These are phyloP conservation scores for Pammene aurita DNA, from an alignment of 2,888 invertebrate species.

Conservation along the genomic window DNA sequence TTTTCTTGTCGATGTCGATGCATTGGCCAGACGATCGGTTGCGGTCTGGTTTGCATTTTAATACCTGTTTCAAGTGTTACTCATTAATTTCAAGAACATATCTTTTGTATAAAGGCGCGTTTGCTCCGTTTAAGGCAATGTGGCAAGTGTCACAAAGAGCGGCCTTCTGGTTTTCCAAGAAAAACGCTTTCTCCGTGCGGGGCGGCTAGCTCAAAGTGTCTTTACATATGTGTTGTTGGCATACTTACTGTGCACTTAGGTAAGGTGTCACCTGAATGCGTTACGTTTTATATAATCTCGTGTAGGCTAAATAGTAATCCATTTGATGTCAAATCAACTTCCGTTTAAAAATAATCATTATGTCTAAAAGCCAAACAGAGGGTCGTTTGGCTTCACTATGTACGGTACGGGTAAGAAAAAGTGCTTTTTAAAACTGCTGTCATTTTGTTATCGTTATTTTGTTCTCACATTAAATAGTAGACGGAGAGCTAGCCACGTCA, in stretches of 20 bases:
- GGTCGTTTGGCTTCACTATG: no score
- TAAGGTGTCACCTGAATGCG: slow-evolving; percentile 19
- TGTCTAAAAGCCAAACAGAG: no score
- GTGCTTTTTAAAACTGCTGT: not conserved
- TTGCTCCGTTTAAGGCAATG: slow-evolving; percentile 23
- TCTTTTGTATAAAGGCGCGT: slow-evolving; percentile 22
- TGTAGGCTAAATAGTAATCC: not conserved
- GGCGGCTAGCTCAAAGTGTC: slow-evolving; percentile 56
- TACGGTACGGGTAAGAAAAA: not conserved
- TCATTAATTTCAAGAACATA: slow-evolving; percentile 34
- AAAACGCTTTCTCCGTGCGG: slow-evolving; percentile 73
- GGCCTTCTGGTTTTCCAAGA: slow-evolving; percentile 59
- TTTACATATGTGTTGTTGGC: slow-evolving; percentile 39
- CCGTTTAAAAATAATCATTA: not conserved
- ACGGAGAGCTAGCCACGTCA: no score
- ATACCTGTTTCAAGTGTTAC: slow-evolving; percentile 38
- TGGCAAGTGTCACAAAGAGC: slow-evolving; percentile 36
- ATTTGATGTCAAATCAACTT: slow-evolving; percentile 4
- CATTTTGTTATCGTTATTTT: not conserved
- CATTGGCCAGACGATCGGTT: slow-evolving; percentile 33
- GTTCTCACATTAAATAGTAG: not conserved
- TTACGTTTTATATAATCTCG: slow-evolving; percentile 19
- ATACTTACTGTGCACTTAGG: slow-evolving; percentile 35
- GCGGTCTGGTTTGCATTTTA: slow-evolving; percentile 36
- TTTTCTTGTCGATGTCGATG: slow-evolving; percentile 35